Evolutionary conservation across 1,140 invertebrate species (phyloP).

Genomic region (Babylonia areolata): DNA sequence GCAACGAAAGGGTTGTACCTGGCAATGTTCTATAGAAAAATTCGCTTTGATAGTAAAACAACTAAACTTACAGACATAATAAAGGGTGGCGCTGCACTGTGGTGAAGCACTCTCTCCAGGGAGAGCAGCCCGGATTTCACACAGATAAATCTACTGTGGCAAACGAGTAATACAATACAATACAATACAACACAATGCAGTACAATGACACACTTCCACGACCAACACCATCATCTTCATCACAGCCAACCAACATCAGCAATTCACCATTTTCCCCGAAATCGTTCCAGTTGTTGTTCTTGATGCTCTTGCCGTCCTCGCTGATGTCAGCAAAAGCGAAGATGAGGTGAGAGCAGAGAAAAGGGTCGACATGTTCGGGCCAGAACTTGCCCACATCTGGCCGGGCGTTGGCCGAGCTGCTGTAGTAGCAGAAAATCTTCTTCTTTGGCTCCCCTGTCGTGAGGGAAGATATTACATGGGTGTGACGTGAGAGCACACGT

Average conservation of each 20-base stretch:
- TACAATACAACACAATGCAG: too few relatives aligned
- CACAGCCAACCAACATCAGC: conserved; percentile 38
- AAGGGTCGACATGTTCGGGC: conserved; percentile 82
- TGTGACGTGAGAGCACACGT: too few relatives aligned
- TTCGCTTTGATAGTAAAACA: too few relatives aligned
- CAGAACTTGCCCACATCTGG: conserved; percentile 76
- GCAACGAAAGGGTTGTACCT: too few relatives aligned
- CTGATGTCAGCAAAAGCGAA: conserved; percentile 87
- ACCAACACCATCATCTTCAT: not conserved
- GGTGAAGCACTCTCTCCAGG: too few relatives aligned
- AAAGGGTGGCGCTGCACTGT: too few relatives aligned
- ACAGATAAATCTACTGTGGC: too few relatives aligned
- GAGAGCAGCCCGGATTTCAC: too few relatives aligned
- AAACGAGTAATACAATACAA: too few relatives aligned
- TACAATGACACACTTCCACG: too few relatives aligned
- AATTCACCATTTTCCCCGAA: conserved; percentile 75
- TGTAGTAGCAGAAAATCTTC: conserved; percentile 68
- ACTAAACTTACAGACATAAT: too few relatives aligned
- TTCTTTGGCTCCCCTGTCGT: conserved; percentile 46
- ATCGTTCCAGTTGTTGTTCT: conserved; percentile 57
- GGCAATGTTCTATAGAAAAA: too few relatives aligned
- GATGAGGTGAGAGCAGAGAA: conserved; percentile 87
- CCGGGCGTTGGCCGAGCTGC: conserved; percentile 65
- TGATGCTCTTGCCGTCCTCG: conserved; percentile 52
- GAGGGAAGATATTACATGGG: not conserved